Evolutionary conservation across 2,888 invertebrate species (phyloP), one percentile per base, ranked within the genome.

Genomic region (Junonia oenone): DNA sequence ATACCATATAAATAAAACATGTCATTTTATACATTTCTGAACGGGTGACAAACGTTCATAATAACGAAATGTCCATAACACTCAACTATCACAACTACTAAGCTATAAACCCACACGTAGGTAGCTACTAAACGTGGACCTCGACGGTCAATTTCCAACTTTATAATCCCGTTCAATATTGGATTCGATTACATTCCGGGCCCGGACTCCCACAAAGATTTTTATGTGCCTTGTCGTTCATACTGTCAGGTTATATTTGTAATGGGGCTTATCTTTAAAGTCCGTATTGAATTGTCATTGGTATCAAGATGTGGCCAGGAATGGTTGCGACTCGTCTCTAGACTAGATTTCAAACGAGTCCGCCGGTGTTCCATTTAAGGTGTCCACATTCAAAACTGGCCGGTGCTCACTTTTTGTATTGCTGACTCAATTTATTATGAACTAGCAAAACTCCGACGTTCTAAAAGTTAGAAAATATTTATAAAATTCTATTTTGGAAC

Each of bases 201-300:
- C 26, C 43, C 55, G 57, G 62, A 66, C 68, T 68, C 65, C 69
- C 70, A 73, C 71, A 67, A 72, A 68, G 71, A 73, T 76, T 80
- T 76, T 75, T 75, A 78, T 78, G 72, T 69, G 68, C 59, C 59
- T 59, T 68, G 73, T 72, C 72, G 63, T 67, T 71, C 66, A 64
- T 68, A 67, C 66, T 69, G 76, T 76, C 75, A 73, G 67, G 68
- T 71, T 70, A 77, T 78, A 81, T 78, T 78, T 77, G 75, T 79
- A 78, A 76, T 75, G 69, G 73, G 63, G 64, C 71, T 76, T 78
- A 80, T 80, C 78, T 78, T 60, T 68, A 71, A 67, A 72, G 66
- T 66, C 60, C 35, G 76, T 78, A 85, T 84, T 79, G 81, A 85
- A 82, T 82, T 80, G 83, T 83, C 84, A 80, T 67, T 62, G 62